Evolutionary conservation across 2,113 vertebrate species (phyloP).

Genomic region (Tichodroma muraria): DNA sequence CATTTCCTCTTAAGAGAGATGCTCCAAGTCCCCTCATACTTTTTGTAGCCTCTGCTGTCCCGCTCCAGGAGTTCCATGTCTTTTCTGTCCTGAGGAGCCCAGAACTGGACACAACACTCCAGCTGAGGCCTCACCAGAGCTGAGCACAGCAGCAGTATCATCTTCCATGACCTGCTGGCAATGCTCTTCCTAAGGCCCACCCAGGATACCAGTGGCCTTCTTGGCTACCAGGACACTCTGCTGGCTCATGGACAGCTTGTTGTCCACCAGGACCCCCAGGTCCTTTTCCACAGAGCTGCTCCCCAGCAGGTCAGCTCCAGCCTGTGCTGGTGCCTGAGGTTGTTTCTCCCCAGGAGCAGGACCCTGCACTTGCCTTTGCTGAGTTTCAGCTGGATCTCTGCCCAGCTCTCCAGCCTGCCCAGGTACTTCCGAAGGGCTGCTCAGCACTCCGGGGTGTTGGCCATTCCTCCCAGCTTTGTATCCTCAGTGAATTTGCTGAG

Average conservation of each 20-base stretch:
- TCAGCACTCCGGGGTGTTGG: not conserved
- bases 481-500: not conserved
- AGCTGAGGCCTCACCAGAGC: accelerated
- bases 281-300: not conserved
- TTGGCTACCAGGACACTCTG: not conserved
- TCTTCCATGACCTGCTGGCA: not conserved
- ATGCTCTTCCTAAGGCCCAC: not conserved
- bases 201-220: accelerated
- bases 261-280: not conserved
- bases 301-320: not conserved
- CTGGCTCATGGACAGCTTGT: not conserved
- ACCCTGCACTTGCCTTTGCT: not conserved
- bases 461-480: not conserved
- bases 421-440: not conserved
- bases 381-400: not conserved
- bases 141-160: not conserved
- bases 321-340: not conserved
- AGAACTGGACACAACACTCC: not conserved
- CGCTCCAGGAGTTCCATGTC: not conserved
- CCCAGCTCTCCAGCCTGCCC: accelerated
- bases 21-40: not conserved
- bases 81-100: not conserved
- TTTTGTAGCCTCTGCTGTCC: not conserved
- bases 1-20: not conserved
- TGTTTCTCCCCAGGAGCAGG: not conserved